Percentiles rank a stretch among this genome's conserved stretches.
phyloP scores from a whole-genome alignment of 2,113 vertebrate species.

The Rhabdornis inornatus region DNA sequence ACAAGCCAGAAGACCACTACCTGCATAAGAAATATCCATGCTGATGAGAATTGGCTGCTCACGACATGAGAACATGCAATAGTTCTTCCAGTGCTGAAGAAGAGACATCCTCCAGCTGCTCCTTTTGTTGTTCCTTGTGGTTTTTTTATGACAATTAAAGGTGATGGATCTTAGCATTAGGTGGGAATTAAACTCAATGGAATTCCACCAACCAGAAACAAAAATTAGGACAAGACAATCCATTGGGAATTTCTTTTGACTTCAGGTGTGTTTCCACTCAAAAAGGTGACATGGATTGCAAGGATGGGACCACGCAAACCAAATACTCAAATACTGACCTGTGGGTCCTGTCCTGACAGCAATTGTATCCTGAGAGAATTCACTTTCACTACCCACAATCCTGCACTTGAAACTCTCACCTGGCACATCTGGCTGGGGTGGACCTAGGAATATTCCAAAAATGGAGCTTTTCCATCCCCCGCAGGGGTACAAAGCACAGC shows the following conservation, averaged over 20 bases:
- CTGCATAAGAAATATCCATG: neutral
- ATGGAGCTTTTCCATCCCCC: neutral
- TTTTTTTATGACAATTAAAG: neutral
- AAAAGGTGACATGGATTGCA: neutral
- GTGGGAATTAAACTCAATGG: neutral
- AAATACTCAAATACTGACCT: neutral
- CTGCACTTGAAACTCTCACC: neutral
- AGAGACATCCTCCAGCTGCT: neutral
- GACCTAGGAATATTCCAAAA: neutral
- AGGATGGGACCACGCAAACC: neutral
- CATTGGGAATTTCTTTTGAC: neutral
- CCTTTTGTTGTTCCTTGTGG: neutral
- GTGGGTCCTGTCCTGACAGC: neutral
- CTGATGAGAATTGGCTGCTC: neutral
- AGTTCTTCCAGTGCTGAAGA: neutral
- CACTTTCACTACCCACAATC: neutral
- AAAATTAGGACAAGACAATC: neutral
- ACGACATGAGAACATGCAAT: neutral
- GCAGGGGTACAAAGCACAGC: constrained; percentile 13
- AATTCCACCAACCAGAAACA: neutral
- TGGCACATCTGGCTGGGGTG: neutral
- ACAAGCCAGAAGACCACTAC: neutral
- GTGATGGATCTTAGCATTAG: neutral
- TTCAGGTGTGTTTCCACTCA: neutral
- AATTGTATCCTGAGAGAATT: neutral